A percentile compares a stretch with the other conserved stretches of the same genome.
These are phyloP conservation scores for Peromyscus polionotus DNA, from an alignment of 2,113 vertebrate species.

Conservation along the genomic window DNA sequence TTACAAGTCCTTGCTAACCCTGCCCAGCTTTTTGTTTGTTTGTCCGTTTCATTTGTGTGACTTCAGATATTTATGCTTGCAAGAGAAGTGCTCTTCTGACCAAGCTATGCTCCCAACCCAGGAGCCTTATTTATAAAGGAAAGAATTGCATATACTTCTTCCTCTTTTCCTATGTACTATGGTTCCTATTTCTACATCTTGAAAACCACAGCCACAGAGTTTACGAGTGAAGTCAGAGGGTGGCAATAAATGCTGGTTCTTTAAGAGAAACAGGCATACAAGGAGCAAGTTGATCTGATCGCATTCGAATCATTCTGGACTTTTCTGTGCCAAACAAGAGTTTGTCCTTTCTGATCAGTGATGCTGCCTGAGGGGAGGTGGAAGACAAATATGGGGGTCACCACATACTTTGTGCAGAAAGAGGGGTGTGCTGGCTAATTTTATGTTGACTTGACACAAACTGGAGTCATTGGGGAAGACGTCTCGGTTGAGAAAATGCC, in stretches of 20 bases:
- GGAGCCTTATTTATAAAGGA: neutral
- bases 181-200: neutral
- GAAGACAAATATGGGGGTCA: neutral
- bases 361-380: neutral
- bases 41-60: neutral
- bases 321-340: neutral
- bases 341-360: neutral
- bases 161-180: neutral
- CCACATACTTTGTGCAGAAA: neutral
- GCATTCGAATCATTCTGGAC: neutral
- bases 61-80: neutral
- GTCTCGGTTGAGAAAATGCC: neutral
- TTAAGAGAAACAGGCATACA: neutral
- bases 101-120: neutral
- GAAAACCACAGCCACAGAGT: neutral
- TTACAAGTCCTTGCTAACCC: neutral
- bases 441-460: neutral
- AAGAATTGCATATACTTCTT: neutral
- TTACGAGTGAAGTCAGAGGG: conserved; percentile 5
- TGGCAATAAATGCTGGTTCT: neutral
- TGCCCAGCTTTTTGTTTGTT: neutral
- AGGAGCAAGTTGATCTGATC: neutral
- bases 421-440: too few species aligned
- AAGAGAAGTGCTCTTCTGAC: neutral
- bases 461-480: neutral